These are phyloP conservation scores for Boleophthalmus pectinirostris DNA, from an alignment of 2,113 vertebrate genomes.

Conservation along the genomic window DNA sequence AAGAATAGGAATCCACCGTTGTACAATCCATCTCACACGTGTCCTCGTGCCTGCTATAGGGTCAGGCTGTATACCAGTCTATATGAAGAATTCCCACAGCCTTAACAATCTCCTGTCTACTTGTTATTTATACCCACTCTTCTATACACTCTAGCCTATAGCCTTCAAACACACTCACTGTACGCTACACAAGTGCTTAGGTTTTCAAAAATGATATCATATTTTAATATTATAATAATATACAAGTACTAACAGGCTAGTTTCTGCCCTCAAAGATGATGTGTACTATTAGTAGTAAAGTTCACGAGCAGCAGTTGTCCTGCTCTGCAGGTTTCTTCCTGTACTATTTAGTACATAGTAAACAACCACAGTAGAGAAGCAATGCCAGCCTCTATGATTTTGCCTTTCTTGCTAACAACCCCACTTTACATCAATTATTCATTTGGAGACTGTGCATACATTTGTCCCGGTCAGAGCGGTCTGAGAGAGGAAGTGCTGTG, in stretches of 20 bases:
- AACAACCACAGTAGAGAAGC: slow-evolving; percentile 64
- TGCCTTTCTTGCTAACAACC: slow-evolving; percentile 72
- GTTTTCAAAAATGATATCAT: not conserved
- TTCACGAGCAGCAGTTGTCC: not conserved
- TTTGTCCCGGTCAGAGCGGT: slow-evolving; percentile 49
- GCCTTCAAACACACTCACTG: not conserved
- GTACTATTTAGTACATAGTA: slow-evolving; percentile 6
- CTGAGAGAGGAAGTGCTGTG: slow-evolving; percentile 43
- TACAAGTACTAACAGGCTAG: not conserved
- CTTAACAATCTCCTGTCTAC: slow-evolving; percentile 12
- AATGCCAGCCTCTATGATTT: slow-evolving; percentile 65
- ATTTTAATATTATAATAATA: too few species aligned
- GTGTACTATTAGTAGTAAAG: not conserved
- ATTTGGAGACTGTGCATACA: slow-evolving; percentile 58
- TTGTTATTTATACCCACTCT: slow-evolving; percentile 12
- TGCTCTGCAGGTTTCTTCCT: not conserved
- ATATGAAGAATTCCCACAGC: slow-evolving; percentile 16
- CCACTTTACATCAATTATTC: slow-evolving; percentile 77
- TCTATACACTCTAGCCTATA: not conserved
- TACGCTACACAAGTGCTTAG: not conserved
- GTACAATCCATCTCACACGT: slow-evolving; percentile 14
- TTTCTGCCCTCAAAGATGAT: not conserved
- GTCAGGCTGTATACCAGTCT: slow-evolving; percentile 16
- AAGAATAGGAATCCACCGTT: slow-evolving; percentile 37
- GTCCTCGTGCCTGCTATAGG: slow-evolving; percentile 26